phyloP scores from a whole-genome alignment of 2,888 invertebrate genomes.

The Pyrrhia umbra region DNA sequence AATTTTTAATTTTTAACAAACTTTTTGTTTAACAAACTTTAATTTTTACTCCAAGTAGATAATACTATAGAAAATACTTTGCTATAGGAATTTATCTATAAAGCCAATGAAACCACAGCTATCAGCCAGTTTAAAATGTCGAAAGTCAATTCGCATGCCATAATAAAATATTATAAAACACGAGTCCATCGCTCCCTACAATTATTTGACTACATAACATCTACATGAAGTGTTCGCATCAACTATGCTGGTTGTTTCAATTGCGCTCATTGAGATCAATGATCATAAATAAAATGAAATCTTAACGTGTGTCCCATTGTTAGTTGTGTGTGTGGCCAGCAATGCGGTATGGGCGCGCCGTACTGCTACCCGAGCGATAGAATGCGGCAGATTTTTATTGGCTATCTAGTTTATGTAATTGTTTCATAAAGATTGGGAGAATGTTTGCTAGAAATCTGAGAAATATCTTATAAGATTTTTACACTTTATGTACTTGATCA shows the following conservation, averaged over 20 bases:
- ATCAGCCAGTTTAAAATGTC: not conserved
- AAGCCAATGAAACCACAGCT: too few species aligned
- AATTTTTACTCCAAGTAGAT: too few species aligned
- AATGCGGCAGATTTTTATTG: slow-evolving; percentile 50
- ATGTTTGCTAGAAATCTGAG: slow-evolving; percentile 2
- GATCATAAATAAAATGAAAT: slow-evolving; percentile 60
- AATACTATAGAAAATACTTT: too few species aligned
- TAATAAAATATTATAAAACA: slow-evolving; percentile 1
- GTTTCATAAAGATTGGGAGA: slow-evolving; percentile 20
- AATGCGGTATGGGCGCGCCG: slow-evolving; percentile 35
- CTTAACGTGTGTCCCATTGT: slow-evolving; percentile 35
- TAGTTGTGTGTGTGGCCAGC: slow-evolving; percentile 3
- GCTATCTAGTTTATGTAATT: slow-evolving; percentile 38
- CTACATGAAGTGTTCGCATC: slow-evolving; percentile 5
- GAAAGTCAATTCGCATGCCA: not conserved
- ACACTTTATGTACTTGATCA: not conserved
- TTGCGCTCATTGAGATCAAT: slow-evolving; percentile 67
- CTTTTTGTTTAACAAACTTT: too few species aligned
- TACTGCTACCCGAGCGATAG: not conserved
- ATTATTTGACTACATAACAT: slow-evolving; percentile 14
- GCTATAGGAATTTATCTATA: too few species aligned
- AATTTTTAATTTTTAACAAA: too few species aligned
- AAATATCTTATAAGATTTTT: not conserved
- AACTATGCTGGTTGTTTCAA: slow-evolving; percentile 72
- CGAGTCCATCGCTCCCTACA: slow-evolving; percentile 14